These are phyloP conservation scores for Trichacis sp. DNA, from an alignment of 2,888 invertebrate species.

Conservation along the genomic window DNA sequence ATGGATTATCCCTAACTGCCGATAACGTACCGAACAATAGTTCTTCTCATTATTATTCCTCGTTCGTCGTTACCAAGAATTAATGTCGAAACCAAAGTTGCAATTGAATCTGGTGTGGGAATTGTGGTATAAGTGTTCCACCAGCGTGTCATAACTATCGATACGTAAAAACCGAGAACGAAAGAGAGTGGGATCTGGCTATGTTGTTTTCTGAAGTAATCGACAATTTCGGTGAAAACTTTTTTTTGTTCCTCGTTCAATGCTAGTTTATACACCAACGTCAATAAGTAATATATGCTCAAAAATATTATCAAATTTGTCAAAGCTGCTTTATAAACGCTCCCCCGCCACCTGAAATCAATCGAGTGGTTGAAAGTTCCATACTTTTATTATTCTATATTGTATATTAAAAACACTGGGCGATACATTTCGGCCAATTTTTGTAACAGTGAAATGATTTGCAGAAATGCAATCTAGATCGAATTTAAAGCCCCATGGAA, in stretches of 20 bases:
- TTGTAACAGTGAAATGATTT: too few relatives aligned
- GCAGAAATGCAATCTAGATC: too few relatives aligned
- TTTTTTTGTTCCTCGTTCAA: constrained; percentile 79
- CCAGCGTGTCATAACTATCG: constrained; percentile 92
- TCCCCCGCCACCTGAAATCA: not conserved
- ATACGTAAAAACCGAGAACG: constrained; percentile 93
- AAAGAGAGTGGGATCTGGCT: constrained; percentile 92
- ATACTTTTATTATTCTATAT: too few relatives aligned
- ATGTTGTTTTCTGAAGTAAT: constrained; percentile 87
- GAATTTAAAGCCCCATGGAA: too few relatives aligned
- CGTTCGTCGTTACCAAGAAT: constrained; percentile 73
- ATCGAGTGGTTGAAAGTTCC: too few relatives aligned
- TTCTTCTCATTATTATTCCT: constrained; percentile 71
- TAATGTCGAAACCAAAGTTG: constrained; percentile 72
- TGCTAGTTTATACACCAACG: constrained; percentile 80
- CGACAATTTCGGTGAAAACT: constrained; percentile 83
- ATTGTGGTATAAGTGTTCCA: constrained; percentile 73
- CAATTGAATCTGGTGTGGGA: constrained; percentile 74
- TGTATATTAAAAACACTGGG: too few relatives aligned
- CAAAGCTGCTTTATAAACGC: constrained; percentile 88
- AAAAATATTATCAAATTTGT: constrained; percentile 86
- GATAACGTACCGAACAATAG: constrained; percentile 68
- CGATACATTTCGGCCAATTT: too few relatives aligned
- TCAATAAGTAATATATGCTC: constrained; percentile 81
- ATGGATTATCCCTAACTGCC: not conserved